Evolutionary conservation across 2,888 invertebrate genomes (phyloP), one percentile per base, ranked within the genome.

Genomic region (Patella pellucida): DNA sequence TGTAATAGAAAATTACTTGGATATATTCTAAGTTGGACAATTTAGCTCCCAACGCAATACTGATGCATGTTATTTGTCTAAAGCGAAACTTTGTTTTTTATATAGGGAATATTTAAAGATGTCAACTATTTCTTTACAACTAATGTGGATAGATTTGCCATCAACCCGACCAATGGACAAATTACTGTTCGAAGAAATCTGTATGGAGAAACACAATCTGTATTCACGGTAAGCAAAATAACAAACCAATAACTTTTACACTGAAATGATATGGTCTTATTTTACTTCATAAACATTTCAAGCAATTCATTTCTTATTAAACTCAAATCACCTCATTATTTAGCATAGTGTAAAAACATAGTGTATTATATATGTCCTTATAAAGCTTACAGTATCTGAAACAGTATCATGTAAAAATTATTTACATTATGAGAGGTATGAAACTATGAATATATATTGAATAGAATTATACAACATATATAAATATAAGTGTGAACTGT

Each of bases 161-260:
- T 89, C 19, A 82, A 84, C n/a, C 71, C 78, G 11, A 71, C 78
- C 1, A 81, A 81, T 52, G 89, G 89, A 23, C 81, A 85, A 69
- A 78, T 89, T n/a, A 84, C 84, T 15, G 80, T 87, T 14, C 83
- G 83, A 54, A 83, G 78, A 27, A 82, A 85, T 16, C 81, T 85
- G 16, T 85, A 84, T 68, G 76, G 69, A 31, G 85, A 85, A 51
- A 56, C 76, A 3, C 72, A 77, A 51, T 75, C 68, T 52, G 67
- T 71, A 3, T 75, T 75, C 23, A 50, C 71, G 23, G n/a, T 51
- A n/a, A 15, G 52, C 31, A 51, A 16, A 23, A 15, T 31, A 3
- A 19, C n/a, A 31, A n/a, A 62, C 62, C 62, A 62, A 11, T 62
- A 62, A 9, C 41, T 41, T 41, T 41, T 9, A 41, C 9, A 41